Conservation (phyloP, 1,140 invertebrate genomes). For the Papilio dardanus region DNA sequence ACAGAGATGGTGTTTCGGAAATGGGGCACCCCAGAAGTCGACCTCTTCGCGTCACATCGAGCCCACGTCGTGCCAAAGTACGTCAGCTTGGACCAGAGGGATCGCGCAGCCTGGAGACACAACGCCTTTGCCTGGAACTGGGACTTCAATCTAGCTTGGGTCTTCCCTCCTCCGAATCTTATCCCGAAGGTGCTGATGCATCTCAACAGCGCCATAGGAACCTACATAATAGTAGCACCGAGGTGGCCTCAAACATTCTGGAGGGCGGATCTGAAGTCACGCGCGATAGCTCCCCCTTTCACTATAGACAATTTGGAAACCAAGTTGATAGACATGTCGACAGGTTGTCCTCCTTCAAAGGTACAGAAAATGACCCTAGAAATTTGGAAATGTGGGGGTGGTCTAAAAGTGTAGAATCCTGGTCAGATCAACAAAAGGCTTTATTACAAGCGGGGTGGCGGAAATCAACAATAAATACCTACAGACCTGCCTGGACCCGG, state of each 20-base stretch:
- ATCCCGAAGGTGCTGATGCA: constrained; percentile 56
- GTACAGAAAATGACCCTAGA: constrained; percentile 51
- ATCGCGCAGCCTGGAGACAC: constrained; percentile 49
- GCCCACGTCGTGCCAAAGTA: constrained; percentile 53
- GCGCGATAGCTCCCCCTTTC: constrained; percentile 50
- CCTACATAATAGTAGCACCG: constrained; percentile 55
- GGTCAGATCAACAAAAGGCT: constrained; percentile 43
- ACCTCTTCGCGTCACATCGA: constrained; percentile 56
- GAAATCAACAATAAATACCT: constrained; percentile 49
- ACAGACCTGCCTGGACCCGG: constrained; percentile 39
- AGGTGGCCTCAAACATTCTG: constrained; percentile 62
- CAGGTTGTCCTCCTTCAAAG: constrained; percentile 50
- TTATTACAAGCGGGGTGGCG: constrained; percentile 44
- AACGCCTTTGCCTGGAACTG: constrained; percentile 60
- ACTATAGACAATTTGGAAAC: constrained; percentile 45
- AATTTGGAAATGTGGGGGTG: constrained; percentile 61
- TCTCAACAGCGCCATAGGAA: constrained; percentile 54
- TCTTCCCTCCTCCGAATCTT: constrained; percentile 62
- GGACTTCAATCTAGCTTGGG: constrained; percentile 57
- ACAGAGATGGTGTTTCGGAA: constrained; percentile 46
- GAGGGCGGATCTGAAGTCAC: constrained; percentile 55
- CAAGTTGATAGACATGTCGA: constrained; percentile 52
- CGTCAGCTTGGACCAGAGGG: constrained; percentile 41
- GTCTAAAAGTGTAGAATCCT: constrained; percentile 39
- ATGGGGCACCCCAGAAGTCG: constrained; percentile 53